Evolutionary conservation across 2,797 vertebrate genomes (phyloP).

Genomic region (Hydrocynus forskahlii): DNA sequence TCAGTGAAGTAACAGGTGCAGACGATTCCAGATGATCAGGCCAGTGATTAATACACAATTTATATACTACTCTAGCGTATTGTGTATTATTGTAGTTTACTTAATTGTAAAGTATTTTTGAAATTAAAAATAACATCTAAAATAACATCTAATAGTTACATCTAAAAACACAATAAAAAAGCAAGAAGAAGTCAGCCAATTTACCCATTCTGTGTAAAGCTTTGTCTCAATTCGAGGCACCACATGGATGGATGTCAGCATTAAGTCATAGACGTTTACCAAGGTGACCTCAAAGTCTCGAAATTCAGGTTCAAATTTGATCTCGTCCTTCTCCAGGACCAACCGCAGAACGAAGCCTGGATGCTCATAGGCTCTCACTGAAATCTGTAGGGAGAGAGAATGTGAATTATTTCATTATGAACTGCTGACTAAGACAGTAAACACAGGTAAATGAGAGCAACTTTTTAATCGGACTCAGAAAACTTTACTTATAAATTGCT

Average conservation of each 20-base stretch:
- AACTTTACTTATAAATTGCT: too few species aligned
- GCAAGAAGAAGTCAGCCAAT: constrained; percentile 39
- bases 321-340: constrained; percentile 76
- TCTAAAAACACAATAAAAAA: too few species aligned
- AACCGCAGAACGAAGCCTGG: constrained; percentile 84
- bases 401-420: constrained; percentile 1
- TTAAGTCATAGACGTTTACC: constrained; percentile 79
- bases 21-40: too few species aligned
- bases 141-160: too few species aligned
- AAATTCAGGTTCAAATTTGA: constrained; percentile 85
- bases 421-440: neutral
- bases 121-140: too few species aligned
- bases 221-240: constrained; percentile 86
- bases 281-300: constrained; percentile 76
- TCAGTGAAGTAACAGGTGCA: too few species aligned
- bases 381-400: constrained; percentile 67
- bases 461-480: too few species aligned
- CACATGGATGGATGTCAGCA: constrained; percentile 79
- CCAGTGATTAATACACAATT: too few species aligned
- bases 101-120: too few species aligned
- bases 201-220: constrained; percentile 84
- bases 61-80: too few species aligned
- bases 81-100: too few species aligned
- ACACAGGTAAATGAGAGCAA: neutral
- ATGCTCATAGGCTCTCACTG: constrained; percentile 76